A percentile compares a stretch with the other conserved stretches of the same genome.
Evolutionary conservation across 2,888 invertebrate species (phyloP).

Genomic region (Saturnia japonica): DNA sequence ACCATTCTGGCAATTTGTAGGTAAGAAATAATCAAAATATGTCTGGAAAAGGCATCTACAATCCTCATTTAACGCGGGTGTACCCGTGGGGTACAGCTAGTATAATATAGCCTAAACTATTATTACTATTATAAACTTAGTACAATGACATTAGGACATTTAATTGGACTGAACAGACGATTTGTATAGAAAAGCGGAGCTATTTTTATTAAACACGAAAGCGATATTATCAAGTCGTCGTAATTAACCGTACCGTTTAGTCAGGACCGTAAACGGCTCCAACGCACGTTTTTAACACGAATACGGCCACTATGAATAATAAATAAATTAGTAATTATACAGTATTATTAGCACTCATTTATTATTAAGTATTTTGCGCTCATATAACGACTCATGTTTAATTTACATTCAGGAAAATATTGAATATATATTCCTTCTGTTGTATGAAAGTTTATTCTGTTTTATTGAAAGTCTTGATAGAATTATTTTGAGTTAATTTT

Average conservation of each 20-base stretch:
- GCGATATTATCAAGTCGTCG: slow-evolving; percentile 60
- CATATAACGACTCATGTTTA: slow-evolving; percentile 14
- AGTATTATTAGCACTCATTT: slow-evolving; percentile 41
- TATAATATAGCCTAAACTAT: too few relatives aligned
- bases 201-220: slow-evolving; percentile 71
- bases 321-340: slow-evolving; percentile 44
- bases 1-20: too few relatives aligned
- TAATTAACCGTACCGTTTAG: slow-evolving; percentile 76
- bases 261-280: slow-evolving; percentile 60
- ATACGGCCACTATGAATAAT: slow-evolving; percentile 54
- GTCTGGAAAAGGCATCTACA: too few relatives aligned
- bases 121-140: too few relatives aligned
- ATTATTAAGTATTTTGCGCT: slow-evolving; percentile 40
- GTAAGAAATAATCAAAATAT: too few relatives aligned
- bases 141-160: slow-evolving; percentile 45
- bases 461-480: slow-evolving; percentile 22
- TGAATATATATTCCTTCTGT: background rate
- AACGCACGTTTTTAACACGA: slow-evolving; percentile 44
- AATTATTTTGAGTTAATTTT: background rate
- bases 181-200: slow-evolving; percentile 72
- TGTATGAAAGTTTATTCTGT: slow-evolving; percentile 32
- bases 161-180: slow-evolving; percentile 62
- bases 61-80: too few relatives aligned
- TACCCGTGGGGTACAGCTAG: too few relatives aligned
- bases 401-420: slow-evolving; percentile 10